Evolutionary conservation across 30 jellyfish, hydroid and myxozoan species (phyloP).

Genomic region (Clytia hemisphaerica): DNA sequence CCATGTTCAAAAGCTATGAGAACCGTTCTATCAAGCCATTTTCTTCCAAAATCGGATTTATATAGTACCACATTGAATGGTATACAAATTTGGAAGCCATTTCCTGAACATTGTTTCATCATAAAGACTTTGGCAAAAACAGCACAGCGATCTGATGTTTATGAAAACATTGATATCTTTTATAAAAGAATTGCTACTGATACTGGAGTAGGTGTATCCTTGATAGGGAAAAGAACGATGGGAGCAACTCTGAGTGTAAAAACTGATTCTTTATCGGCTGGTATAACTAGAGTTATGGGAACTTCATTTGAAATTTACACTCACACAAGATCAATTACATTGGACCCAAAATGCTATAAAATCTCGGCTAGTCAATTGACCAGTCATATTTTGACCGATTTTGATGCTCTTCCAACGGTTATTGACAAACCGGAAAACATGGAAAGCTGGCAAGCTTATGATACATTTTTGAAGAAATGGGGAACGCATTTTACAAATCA

Average conservation of each 20-base stretch:
- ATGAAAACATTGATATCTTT: background rate
- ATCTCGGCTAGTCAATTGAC: background rate
- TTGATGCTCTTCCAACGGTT: background rate
- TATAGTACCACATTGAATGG: no score
- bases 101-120: no score
- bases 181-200: background rate
- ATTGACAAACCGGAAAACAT: background rate
- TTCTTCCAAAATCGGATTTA: no score
- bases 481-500: background rate
- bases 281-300: background rate
- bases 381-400: background rate
- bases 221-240: background rate
- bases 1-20: no score
- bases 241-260: background rate
- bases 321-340: background rate
- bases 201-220: background rate
- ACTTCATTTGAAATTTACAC: background rate
- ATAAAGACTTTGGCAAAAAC: no score
- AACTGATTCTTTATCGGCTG: conserved; percentile 1
- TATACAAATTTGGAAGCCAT: no score
- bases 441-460: background rate
- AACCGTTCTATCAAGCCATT: no score
- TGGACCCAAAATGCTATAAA: background rate
- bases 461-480: background rate
- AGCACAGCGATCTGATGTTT: no score